Evolutionary conservation across 2,113 vertebrate species (phyloP), one percentile per base, ranked within the genome.

Genomic region (Salvelinus namaycush): DNA sequence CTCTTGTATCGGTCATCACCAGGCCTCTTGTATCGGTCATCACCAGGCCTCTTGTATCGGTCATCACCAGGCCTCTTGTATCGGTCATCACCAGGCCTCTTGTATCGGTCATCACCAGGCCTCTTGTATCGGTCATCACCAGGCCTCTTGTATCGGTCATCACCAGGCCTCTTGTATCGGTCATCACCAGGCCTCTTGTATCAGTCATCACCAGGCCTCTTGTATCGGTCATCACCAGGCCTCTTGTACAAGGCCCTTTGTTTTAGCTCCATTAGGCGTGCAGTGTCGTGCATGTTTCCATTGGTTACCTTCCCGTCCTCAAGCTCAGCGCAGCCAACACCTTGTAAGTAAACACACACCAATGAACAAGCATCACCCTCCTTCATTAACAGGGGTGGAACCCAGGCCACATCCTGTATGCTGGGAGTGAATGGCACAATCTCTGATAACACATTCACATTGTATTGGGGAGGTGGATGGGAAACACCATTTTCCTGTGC

Each of bases 271-370:
- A 68, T 90, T 86, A 85, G 78, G 27, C 70, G 11, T 18, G 60
- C 7, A 22, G 7, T 1, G 24, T 24, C 5, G 5, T 31, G 74
- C 78, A 6, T 80, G 79, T 88, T 86, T 82, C 83, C 86, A 80
- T 72, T 66, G 81, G 75, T 76, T 54, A 75, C 57, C 0, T 65
- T 31, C 0, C 5, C 68, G 76, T 54, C 75, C 51, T 54, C 51
- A 54, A 18, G 16, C 51, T 29, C 6, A 65, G 79, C 72, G 67
- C 75, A 75, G 84, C 79, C 88, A 79, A 83, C 87, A 87, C 91
- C 83, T 91, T 77, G 6, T 89, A 89, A 84, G 84, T 80, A 88
- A 90, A 91, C 87, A 89, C 18, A 62, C 54, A 22, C 29, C 0
- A 7, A 72, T 68, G 57, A 81, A 88, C 79, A 87, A 85, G 90